Percentiles rank a stretch among this genome's conserved stretches.
These are phyloP conservation scores for Neotoma lepida DNA, from an alignment of 2,113 vertebrate species.

Conservation along the genomic window DNA sequence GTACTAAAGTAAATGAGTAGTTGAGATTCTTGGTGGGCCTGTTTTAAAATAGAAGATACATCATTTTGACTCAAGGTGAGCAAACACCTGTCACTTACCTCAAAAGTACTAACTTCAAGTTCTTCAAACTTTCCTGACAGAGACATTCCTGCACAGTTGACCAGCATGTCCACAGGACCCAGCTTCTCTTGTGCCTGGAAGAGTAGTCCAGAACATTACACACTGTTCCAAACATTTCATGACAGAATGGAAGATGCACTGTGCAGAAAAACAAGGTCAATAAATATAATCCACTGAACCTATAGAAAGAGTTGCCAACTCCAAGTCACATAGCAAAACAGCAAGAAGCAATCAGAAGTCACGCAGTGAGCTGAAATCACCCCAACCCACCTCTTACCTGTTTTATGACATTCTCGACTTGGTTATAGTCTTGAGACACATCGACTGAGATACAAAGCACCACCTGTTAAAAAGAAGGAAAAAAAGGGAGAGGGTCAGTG, in stretches of 20 bases:
- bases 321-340: neutral
- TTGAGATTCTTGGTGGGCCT: neutral
- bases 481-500: neutral
- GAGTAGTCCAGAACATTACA: neutral
- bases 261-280: neutral
- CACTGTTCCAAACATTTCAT: neutral
- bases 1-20: neutral
- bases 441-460: slow-evolving; percentile 98
- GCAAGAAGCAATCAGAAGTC: neutral
- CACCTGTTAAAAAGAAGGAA: slow-evolving; percentile 86
- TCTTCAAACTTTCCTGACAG: slow-evolving; percentile 96
- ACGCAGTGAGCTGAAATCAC: rapidly evolving
- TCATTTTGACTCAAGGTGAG: neutral
- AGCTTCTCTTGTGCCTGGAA: slow-evolving; percentile 97
- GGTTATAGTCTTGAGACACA: slow-evolving; percentile 94
- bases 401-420: slow-evolving; percentile 97
- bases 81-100: slow-evolving; percentile 86
- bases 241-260: neutral
- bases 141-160: slow-evolving; percentile 95
- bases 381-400: slow-evolving; percentile 87
- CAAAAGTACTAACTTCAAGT: slow-evolving; percentile 91
- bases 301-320: neutral
- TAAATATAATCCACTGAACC: neutral
- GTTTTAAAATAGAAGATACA: neutral
- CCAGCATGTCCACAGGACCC: slow-evolving; percentile 98